These are phyloP conservation scores for Corythucha ciliata DNA, from an alignment of 2,888 invertebrate species.

Conservation along the genomic window DNA sequence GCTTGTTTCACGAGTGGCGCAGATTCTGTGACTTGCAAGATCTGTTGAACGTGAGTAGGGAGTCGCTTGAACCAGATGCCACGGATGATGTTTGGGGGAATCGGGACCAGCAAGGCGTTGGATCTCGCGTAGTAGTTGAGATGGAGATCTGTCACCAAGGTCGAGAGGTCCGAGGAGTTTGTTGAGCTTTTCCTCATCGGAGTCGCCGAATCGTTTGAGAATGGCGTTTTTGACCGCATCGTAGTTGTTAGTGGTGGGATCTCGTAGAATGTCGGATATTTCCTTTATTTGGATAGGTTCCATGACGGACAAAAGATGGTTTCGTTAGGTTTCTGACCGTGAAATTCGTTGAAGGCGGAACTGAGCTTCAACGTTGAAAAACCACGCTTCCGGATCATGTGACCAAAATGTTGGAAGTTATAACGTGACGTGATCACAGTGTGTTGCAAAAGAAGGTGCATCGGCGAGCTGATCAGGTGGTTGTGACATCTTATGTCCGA, in stretches of 20 bases:
- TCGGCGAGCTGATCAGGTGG: too few relatives aligned
- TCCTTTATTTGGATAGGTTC: conserved; percentile 18
- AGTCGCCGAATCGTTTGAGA: conserved; percentile 1
- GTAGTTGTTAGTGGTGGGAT: conserved; percentile 6
- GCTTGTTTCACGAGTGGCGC: conserved; percentile 1
- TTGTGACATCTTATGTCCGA: too few relatives aligned
- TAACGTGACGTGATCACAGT: background rate
- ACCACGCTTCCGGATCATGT: conserved; percentile 14
- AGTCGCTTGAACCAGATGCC: conserved; percentile 14
- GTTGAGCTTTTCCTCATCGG: conserved; percentile 6
- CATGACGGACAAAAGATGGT: conserved; percentile 19
- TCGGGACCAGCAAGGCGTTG: conserved; percentile 10
- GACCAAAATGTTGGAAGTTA: conserved; percentile 13
- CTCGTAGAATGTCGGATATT: conserved; percentile 7
- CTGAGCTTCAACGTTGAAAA: conserved; percentile 7
- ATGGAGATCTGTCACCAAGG: conserved; percentile 12
- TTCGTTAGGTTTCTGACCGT: conserved; percentile 24
- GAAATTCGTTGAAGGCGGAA: conserved; percentile 3
- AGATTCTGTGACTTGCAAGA: conserved; percentile 1
- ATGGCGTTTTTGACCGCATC: background rate
- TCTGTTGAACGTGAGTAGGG: conserved; percentile 5
- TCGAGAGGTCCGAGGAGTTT: conserved; percentile 5
- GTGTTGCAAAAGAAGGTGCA: background rate
- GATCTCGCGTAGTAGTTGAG: conserved; percentile 8
- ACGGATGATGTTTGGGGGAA: background rate